These are phyloP conservation scores for Psammodynastes pulverulentus DNA, from an alignment of 2,113 vertebrate genomes.

Conservation along the genomic window DNA sequence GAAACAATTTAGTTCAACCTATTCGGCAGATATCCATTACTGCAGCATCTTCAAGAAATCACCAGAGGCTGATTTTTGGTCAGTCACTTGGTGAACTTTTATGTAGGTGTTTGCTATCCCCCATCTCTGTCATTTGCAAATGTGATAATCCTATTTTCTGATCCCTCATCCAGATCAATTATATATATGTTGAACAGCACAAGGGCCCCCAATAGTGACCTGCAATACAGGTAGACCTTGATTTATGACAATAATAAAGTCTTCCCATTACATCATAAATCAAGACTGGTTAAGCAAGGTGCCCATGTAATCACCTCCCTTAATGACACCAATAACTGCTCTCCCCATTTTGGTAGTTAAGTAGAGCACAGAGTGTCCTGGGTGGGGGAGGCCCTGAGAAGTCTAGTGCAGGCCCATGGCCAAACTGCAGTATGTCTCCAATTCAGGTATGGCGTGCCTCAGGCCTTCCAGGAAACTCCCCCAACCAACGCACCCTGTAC, in stretches of 20 bases:
- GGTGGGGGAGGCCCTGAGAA: background rate
- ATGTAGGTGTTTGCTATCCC: background rate
- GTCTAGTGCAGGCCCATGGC: background rate
- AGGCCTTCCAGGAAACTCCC: background rate
- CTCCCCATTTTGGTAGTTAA: background rate
- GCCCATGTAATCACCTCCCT: background rate
- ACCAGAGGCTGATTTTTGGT: background rate
- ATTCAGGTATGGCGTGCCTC: background rate
- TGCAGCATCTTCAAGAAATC: background rate
- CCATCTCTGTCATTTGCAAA: background rate
- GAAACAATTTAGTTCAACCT: background rate
- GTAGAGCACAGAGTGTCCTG: background rate
- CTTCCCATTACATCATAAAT: too few relatives aligned
- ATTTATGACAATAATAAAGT: too few relatives aligned
- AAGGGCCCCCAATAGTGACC: background rate
- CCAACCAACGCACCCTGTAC: background rate
- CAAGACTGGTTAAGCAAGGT: too few relatives aligned
- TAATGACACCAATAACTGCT: background rate
- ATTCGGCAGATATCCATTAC: background rate
- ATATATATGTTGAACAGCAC: background rate
- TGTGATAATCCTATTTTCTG: background rate
- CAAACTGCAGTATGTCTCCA: background rate
- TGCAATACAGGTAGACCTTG: background rate
- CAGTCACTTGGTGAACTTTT: background rate
- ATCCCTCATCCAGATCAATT: background rate